These are phyloP conservation scores for Drosophila mauritiana DNA, from an alignment of 1,140 invertebrate genomes.

Conservation along the genomic window DNA sequence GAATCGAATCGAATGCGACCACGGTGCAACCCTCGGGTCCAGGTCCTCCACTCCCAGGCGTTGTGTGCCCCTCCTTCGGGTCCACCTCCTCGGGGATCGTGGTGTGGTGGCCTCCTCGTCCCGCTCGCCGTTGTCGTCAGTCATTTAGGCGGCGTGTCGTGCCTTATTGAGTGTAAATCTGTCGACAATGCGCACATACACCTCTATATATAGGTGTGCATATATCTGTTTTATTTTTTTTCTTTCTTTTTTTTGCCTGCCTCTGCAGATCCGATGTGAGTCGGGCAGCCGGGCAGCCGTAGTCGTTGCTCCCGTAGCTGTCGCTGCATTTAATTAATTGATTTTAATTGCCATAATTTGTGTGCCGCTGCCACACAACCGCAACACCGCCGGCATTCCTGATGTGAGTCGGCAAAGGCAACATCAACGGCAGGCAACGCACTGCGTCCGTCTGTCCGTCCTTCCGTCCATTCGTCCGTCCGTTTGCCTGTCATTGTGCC, in stretches of 20 bases:
- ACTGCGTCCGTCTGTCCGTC: constrained; percentile 9
- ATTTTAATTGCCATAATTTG: constrained; percentile 84
- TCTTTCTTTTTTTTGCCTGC: constrained; percentile 51
- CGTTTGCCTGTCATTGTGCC: constrained; percentile 34
- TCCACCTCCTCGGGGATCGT: constrained; percentile 38
- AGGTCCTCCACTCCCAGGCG: constrained; percentile 14
- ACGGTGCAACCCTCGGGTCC: constrained; percentile 50
- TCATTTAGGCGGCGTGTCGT: constrained; percentile 82
- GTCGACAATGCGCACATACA: constrained; percentile 71
- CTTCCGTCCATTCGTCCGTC: constrained; percentile 7
- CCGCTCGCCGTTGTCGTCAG: constrained; percentile 62
- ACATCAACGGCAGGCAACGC: constrained; percentile 18
- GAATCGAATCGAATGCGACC: constrained; percentile 32
- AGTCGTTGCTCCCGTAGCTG: constrained; percentile 54
- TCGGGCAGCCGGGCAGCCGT: constrained; percentile 36
- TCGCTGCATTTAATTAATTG: constrained; percentile 83
- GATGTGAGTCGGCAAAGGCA: constrained; percentile 18
- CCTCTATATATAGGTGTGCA: constrained; percentile 11
- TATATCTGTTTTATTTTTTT: constrained; percentile 40
- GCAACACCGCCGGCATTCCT: constrained; percentile 76
- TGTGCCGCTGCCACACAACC: constrained; percentile 80
- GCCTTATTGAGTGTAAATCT: constrained; percentile 83
- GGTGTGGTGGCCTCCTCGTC: constrained; percentile 18
- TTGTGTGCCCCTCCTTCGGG: constrained; percentile 18
- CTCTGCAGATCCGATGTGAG: constrained; percentile 42